Evolutionary conservation across 2,888 invertebrate species (phyloP).

Genomic region (Aquatica leii): DNA sequence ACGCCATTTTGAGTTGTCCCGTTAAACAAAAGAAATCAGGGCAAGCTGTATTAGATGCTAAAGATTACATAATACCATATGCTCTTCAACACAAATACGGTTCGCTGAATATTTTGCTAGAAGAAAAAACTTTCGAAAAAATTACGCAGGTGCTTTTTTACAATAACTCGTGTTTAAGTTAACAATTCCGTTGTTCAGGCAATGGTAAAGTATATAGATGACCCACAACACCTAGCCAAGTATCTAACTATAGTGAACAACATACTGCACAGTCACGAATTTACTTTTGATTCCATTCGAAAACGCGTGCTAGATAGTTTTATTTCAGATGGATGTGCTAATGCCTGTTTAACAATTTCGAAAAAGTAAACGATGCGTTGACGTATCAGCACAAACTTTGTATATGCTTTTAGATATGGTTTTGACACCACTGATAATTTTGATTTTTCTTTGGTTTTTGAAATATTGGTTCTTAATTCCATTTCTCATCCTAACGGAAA

Average conservation of each 20-base stretch:
- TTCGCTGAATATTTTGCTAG: conserved; percentile 51
- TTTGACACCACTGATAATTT: conserved; percentile 3
- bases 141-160: conserved; percentile 46
- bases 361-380: conserved; percentile 39
- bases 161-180: neutral
- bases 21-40: conserved; percentile 42
- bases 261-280: conserved; percentile 36
- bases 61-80: conserved; percentile 53
- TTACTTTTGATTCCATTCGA: conserved; percentile 32
- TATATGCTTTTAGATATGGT: conserved; percentile 11
- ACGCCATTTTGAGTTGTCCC: conserved; percentile 44
- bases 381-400: neutral
- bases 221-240: conserved; percentile 34
- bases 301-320: conserved; percentile 32
- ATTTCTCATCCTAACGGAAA: conserved; percentile 18
- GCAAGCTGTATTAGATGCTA: conserved; percentile 47
- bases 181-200: conserved; percentile 33
- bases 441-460: conserved; percentile 8
- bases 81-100: conserved; percentile 49
- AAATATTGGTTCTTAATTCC: neutral
- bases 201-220: conserved; percentile 42
- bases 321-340: conserved; percentile 39
- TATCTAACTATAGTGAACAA: conserved; percentile 45
- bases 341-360: conserved; percentile 42
- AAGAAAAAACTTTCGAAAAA: conserved; percentile 49